phyloP scores from a whole-genome alignment of 2,797 vertebrate species.

The Lepus townsendii region DNA sequence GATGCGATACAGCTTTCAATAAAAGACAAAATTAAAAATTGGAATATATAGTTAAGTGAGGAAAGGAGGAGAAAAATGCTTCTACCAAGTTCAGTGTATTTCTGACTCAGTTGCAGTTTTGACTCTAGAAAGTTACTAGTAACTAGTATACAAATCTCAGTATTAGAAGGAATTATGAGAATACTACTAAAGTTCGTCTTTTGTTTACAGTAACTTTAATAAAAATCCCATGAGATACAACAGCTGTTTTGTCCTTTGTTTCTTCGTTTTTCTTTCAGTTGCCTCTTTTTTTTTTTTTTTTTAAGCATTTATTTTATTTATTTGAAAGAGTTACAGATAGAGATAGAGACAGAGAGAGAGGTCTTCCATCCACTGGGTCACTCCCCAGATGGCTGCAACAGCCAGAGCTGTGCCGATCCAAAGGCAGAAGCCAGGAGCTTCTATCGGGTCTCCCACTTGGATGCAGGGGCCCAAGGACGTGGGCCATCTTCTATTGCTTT shows the following conservation, averaged over 20 bases:
- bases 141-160: background rate
- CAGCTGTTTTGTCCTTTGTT: background rate
- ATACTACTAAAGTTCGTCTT: constrained; percentile 34
- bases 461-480: too few species aligned
- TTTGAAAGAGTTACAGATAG: too few species aligned
- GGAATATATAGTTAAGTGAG: background rate
- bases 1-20: constrained; percentile 36
- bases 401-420: too few species aligned
- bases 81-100: background rate
- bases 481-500: too few species aligned
- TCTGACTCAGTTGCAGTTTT: background rate
- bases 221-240: background rate
- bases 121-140: background rate
- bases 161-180: background rate
- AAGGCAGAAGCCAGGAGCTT: too few species aligned
- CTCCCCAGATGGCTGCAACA: too few species aligned
- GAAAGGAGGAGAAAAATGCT: background rate
- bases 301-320: too few species aligned
- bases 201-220: constrained; percentile 26
- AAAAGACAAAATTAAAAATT: constrained; percentile 44
- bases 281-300: background rate
- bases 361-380: too few species aligned
- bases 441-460: too few species aligned
- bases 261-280: constrained; percentile 13
- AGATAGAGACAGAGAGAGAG: too few species aligned